phyloP scores from a whole-genome alignment of 2,113 vertebrate species.

The Ameiurus melas region DNA sequence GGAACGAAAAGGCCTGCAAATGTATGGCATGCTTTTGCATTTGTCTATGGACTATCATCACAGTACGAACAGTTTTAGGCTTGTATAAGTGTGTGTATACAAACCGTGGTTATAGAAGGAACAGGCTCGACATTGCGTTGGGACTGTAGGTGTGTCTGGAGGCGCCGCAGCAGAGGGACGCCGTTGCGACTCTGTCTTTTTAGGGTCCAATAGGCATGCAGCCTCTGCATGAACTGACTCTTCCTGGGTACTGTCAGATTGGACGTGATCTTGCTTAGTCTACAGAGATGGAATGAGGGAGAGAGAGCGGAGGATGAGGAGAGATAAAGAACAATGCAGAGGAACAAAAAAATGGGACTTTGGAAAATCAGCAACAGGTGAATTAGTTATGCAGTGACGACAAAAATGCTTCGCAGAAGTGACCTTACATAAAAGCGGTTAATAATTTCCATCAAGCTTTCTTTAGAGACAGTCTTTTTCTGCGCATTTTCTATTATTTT shows the following conservation, averaged over 20 bases:
- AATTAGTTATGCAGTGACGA: not conserved
- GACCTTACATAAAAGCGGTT: not conserved
- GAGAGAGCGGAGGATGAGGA: not conserved
- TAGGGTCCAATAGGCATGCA: slow-evolving; percentile 98
- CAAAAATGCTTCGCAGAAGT: not conserved
- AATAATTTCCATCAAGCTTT: not conserved
- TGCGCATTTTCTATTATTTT: not conserved
- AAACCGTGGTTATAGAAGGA: slow-evolving; percentile 37
- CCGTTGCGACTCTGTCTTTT: slow-evolving; percentile 97
- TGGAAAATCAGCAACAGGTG: not conserved
- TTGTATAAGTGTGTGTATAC: not conserved
- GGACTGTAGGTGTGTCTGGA: slow-evolving; percentile 96
- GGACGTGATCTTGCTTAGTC: slow-evolving; percentile 96
- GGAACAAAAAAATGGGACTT: not conserved
- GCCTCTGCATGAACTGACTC: slow-evolving; percentile 98
- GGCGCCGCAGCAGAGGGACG: slow-evolving; percentile 90
- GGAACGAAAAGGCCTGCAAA: not conserved
- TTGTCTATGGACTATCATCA: not conserved
- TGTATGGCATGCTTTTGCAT: not conserved
- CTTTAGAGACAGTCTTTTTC: not conserved
- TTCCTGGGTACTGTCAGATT: slow-evolving; percentile 95
- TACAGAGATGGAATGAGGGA: slow-evolving; percentile 57
- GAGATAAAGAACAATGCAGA: not conserved
- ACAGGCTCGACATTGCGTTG: slow-evolving; percentile 87
- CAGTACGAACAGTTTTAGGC: not conserved